Evolutionary conservation across 2,888 invertebrate species (phyloP).

Genomic region (Parapristionchus giblindavisi): DNA sequence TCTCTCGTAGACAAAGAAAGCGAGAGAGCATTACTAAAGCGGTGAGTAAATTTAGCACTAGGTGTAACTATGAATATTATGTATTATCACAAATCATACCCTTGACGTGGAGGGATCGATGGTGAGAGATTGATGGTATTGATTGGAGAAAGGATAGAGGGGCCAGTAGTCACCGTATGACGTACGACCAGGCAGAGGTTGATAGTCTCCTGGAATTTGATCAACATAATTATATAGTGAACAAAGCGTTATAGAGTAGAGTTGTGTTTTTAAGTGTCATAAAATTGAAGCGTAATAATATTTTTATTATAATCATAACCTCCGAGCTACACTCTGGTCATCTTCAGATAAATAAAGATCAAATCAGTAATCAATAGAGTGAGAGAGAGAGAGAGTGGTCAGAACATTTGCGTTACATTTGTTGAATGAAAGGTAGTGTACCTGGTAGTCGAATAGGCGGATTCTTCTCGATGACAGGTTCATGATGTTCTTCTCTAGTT

Average conservation of each 20-base stretch:
- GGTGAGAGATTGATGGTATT: slow-evolving; percentile 49
- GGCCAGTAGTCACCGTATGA: slow-evolving; percentile 54
- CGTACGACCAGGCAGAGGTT: slow-evolving; percentile 50
- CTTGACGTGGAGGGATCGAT: slow-evolving; percentile 48
- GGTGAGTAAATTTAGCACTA: too few species aligned
- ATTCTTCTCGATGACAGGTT: slow-evolving; percentile 29
- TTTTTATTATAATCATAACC: too few species aligned
- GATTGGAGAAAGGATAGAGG: slow-evolving; percentile 49
- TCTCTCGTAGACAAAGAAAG: too few species aligned
- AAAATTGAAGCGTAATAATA: too few species aligned
- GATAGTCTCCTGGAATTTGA: slow-evolving; percentile 44
- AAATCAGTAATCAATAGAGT: too few species aligned
- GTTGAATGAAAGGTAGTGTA: neutral
- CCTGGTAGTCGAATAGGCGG: slow-evolving; percentile 33
- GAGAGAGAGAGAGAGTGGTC: too few species aligned
- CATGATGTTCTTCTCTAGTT: slow-evolving; percentile 12
- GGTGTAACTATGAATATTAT: neutral
- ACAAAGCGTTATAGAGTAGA: too few species aligned
- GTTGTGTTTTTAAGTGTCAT: too few species aligned
- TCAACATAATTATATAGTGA: neutral
- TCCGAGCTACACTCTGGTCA: too few species aligned
- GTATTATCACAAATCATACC: slow-evolving; percentile 34
- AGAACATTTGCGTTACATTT: too few species aligned
- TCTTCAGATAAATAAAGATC: too few species aligned
- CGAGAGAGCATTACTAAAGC: too few species aligned